Conservation (phyloP, 30 jellyfish, hydroid and myxozoan genomes). For the Nemopilema nomurai region DNA sequence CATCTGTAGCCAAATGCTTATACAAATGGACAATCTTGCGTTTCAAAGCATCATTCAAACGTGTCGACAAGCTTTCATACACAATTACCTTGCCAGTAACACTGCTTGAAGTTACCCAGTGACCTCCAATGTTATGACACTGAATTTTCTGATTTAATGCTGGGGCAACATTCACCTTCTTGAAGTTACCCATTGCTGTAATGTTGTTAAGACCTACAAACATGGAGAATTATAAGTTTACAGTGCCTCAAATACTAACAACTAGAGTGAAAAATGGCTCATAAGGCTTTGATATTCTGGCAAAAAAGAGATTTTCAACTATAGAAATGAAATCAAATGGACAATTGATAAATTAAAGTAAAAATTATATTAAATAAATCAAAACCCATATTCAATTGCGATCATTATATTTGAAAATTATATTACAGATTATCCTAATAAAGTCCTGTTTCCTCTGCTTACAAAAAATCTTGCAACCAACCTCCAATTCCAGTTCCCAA, state of each 20-base stretch:
- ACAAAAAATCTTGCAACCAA: not conserved
- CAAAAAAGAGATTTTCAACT: not conserved
- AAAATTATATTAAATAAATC: not conserved
- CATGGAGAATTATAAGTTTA: not conserved
- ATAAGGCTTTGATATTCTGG: not conserved
- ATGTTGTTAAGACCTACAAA: slow-evolving; percentile 13
- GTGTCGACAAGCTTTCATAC: slow-evolving; percentile 31
- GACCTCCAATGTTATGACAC: slow-evolving; percentile 51
- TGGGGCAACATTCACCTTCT: slow-evolving; percentile 12
- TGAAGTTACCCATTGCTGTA: slow-evolving; percentile 25
- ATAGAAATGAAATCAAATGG: not conserved
- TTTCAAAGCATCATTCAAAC: slow-evolving; percentile 28
- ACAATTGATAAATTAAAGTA: not conserved
- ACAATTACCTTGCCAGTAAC: slow-evolving; percentile 8
- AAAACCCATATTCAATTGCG: not conserved
- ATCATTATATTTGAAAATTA: too few species aligned
- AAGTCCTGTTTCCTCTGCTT: not conserved
- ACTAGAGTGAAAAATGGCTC: not conserved
- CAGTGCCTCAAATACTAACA: not conserved
- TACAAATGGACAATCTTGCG: slow-evolving; percentile 39
- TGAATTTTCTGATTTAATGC: slow-evolving; percentile 27
- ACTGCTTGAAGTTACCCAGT: slow-evolving; percentile 44
- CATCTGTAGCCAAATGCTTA: slow-evolving; percentile 26
- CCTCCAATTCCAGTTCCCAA: slow-evolving; percentile 15
- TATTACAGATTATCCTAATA: not conserved